phyloP scores from a whole-genome alignment of 2,888 invertebrate genomes.

The Osmoderma eremita region DNA sequence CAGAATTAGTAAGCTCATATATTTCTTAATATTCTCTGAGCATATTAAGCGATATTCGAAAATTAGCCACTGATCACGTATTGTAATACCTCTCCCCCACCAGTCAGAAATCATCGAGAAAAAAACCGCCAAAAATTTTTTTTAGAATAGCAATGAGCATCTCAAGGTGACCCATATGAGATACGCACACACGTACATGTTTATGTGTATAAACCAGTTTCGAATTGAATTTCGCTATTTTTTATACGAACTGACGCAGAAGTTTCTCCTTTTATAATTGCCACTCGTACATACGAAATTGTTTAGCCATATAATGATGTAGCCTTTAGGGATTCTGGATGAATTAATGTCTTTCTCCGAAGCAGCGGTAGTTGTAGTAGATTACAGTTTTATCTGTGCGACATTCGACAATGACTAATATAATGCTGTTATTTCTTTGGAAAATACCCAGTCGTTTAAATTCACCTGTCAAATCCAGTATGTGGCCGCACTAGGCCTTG shows the following conservation, averaged over 20 bases:
- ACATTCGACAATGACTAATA: conserved; percentile 13
- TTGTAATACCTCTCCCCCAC: neutral
- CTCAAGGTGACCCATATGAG: conserved; percentile 43
- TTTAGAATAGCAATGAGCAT: conserved; percentile 38
- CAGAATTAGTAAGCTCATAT: no score
- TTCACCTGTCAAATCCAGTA: neutral
- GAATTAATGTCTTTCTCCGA: conserved; percentile 33
- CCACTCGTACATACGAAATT: conserved; percentile 20
- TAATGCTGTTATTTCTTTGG: neutral
- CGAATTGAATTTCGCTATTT: conserved; percentile 42
- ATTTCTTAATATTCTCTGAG: neutral
- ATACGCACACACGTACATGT: conserved; percentile 31
- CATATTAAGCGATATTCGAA: conserved; percentile 1
- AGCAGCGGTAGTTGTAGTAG: conserved; percentile 9
- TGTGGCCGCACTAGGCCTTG: no score
- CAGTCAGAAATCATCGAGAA: conserved; percentile 1
- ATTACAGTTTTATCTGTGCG: conserved; percentile 12
- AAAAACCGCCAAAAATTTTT: conserved; percentile 23
- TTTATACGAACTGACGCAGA: conserved; percentile 37
- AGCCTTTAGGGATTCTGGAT: conserved; percentile 34
- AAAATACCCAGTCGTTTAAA: neutral
- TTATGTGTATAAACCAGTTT: conserved; percentile 39
- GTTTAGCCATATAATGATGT: conserved; percentile 30
- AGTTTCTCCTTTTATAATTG: conserved; percentile 42
- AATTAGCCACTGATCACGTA: neutral